Evolutionary conservation across 2,888 invertebrate genomes (phyloP), one percentile per base, ranked within the genome.

Genomic region (Myathropa florea): DNA sequence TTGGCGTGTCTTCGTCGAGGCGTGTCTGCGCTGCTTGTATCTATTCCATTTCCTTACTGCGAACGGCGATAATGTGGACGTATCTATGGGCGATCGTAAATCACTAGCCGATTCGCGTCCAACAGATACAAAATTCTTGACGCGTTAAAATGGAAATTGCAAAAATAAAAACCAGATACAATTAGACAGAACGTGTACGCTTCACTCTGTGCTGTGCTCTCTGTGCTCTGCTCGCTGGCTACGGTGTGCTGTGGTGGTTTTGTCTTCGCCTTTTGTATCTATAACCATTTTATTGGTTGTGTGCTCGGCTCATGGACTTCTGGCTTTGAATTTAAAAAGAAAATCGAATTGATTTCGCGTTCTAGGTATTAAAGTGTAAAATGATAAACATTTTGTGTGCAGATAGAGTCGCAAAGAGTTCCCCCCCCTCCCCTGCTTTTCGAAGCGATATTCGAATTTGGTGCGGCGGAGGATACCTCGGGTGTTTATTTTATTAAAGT

Each of bases 91-190:
- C 57, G 79, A 73, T 83, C 73, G 80, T 84, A 84, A 84, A 80
- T 84, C 84, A 84, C 80, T 18, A 18, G 73, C 18, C 63, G 64
- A 24, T 60, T 72, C 36, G 57, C 55, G 23, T 24, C 18, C 55
- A 24, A 33, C 72, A 61, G 65, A 67, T 81, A 84, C 60, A 60
- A 67, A 71, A 80, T 71, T 76, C 83, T 80, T 60, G 73, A 75
- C 70, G 79, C 70, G 75, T 84, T 80, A 33, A 83, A 83, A 79
- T 75, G 60, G 71, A 76, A 63, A 71, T 68, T 71, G 21, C 65
- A 30, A 1, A 46, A 7, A 46, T 46, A 7, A 63, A 61, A 64
- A 46, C 65, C 30, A 64, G 68, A 68, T 75, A 59, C 64, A 75
- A 79, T 68, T 64, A 73, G 57, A 83, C 63, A 63, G 59, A 72